Base-by-base conservation (phyloP, 2,888 invertebrate species). In the Agrochola lychnidis region DNA sequence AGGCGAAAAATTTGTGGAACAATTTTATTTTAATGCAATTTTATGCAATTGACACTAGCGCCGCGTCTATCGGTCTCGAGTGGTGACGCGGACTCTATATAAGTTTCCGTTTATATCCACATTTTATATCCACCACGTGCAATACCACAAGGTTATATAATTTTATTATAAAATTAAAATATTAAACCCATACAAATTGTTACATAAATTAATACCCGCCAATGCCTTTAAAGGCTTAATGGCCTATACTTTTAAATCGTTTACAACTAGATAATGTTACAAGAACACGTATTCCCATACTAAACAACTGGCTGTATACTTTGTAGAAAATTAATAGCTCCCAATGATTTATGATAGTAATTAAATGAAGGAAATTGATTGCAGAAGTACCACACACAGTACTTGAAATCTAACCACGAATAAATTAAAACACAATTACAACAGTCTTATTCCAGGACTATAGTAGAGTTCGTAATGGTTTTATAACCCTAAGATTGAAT, bases 311-410 rank as follows among this genome's bases (percentile, higher is more conserved):
- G n/a, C 48, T 74, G 40, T 57, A 71, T 81, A 86, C 76, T 70
- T 66, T 83, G 83, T 78, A 81, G 68, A 78, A 82, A 84, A 87
- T 84, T 73, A 77, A 80, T 78, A 83, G 79, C 78, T 81, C 14
- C 71, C 69, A 62, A 81, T 83, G 77, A 87, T 86, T 86, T 86
- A 87, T 85, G 73, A 75, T 68, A 57, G 68, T 78, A 68, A 78
- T 82, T 78, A 77, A 73, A 70, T 45, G 22, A 76, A 57, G 42
- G 70, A 53, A 73, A 53, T 36, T 30, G 30, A 51, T 53, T 36
- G 36, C 53, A 81, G 77, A 81, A 83, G 84, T 70, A n/a, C 51
- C 76, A 0, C 7, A 25, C 4, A 16, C 9, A 9, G 19, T 53
- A 64, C 59, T 76, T 66, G 36, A 78, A 64, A 78, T 16, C 3